phyloP scores from a whole-genome alignment of 1,140 invertebrate species.

The Brachionus paranguensis region DNA sequence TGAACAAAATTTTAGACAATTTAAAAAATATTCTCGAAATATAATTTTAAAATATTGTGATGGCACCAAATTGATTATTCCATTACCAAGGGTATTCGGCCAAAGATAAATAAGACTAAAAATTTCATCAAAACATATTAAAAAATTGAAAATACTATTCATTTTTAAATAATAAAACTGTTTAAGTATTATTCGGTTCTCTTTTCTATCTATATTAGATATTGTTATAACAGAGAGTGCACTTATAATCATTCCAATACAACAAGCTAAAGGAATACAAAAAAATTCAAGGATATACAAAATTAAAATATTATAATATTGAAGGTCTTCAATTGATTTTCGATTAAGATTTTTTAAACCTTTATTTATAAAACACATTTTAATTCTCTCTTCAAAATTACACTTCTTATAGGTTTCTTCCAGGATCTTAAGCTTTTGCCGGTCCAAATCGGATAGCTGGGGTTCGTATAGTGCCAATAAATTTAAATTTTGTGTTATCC shows the following conservation, averaged over 20 bases:
- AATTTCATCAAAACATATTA: not conserved
- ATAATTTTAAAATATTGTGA: not conserved
- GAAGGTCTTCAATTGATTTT: not conserved
- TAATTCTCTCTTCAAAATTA: not conserved
- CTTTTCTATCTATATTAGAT: not conserved
- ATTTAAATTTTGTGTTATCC: not conserved
- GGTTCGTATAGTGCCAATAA: not conserved
- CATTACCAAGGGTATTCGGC: not conserved
- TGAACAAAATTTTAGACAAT: not conserved
- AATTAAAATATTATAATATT: not conserved
- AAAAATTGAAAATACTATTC: not conserved
- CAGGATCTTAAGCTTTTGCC: not conserved
- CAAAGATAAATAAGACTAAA: not conserved
- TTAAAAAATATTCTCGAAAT: not conserved
- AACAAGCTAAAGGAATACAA: not conserved
- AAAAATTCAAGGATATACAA: not conserved
- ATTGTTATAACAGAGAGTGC: not conserved
- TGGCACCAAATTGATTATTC: not conserved
- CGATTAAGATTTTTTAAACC: not conserved
- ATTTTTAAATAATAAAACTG: conserved; percentile 14
- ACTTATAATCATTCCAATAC: not conserved
- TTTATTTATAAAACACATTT: not conserved
- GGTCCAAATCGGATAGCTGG: not conserved
- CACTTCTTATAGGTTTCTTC: not conserved
- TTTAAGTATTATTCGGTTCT: not conserved